Percentiles rank a stretch among this genome's conserved stretches.
Conservation (phyloP, 2,888 invertebrate species). For the Germaria angustata region DNA sequence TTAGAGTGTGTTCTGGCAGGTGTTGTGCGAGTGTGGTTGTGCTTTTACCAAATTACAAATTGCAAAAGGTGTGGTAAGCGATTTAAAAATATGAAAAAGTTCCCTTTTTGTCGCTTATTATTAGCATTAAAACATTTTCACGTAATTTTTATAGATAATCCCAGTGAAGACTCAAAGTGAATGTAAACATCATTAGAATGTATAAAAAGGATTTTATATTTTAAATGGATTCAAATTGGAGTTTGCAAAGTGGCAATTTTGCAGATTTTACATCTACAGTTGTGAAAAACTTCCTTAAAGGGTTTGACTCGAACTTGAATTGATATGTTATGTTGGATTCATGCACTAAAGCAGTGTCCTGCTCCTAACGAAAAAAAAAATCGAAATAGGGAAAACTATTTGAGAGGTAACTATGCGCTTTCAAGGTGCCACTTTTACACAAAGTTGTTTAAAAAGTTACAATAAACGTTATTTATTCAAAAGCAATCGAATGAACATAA, state of each 20-base stretch:
- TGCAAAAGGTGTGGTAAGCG: constrained; percentile 60
- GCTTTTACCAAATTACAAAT: constrained; percentile 51
- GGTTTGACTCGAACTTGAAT: too few species aligned
- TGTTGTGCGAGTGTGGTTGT: not conserved
- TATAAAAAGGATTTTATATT: constrained; percentile 44
- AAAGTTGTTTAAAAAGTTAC: too few species aligned
- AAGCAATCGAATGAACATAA: too few species aligned
- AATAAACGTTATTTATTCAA: too few species aligned
- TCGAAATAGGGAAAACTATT: too few species aligned
- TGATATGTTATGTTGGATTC: too few species aligned
- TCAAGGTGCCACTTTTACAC: too few species aligned
- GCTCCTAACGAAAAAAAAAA: too few species aligned
- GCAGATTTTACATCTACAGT: not conserved
- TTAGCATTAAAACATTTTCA: constrained; percentile 58
- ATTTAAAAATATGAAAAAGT: constrained; percentile 45
- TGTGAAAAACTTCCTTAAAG: too few species aligned
- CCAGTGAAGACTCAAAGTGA: constrained; percentile 54
- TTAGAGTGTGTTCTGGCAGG: not conserved
- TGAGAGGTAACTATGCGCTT: too few species aligned
- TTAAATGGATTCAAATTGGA: constrained; percentile 58
- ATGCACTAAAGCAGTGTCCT: too few species aligned
- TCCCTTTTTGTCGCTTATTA: constrained; percentile 38
- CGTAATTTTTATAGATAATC: constrained; percentile 59
- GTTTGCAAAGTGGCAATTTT: constrained; percentile 3
- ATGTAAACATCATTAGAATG: constrained; percentile 59